phyloP scores from a whole-genome alignment of 2,888 invertebrate species.

The Acholoe squamosa region DNA sequence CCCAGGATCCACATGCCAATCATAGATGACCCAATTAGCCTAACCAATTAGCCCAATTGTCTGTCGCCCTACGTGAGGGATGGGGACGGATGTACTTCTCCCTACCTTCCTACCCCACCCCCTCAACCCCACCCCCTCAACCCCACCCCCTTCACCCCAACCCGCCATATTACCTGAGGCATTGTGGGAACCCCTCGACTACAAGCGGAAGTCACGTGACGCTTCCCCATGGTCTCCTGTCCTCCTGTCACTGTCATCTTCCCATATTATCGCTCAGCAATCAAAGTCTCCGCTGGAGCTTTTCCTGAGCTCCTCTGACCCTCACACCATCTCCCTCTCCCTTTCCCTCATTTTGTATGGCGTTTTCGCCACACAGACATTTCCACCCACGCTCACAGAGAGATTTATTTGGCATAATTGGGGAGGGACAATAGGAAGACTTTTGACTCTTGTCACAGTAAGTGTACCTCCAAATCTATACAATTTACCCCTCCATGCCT shows the following conservation, averaged over 20 bases:
- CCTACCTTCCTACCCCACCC: neutral
- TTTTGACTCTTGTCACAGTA: too few species aligned
- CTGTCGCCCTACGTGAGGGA: neutral
- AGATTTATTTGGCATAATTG: too few species aligned
- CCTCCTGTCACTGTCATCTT: neutral
- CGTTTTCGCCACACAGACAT: neutral
- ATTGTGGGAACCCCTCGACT: neutral
- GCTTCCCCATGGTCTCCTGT: neutral
- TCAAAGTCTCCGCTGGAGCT: neutral
- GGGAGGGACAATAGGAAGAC: too few species aligned
- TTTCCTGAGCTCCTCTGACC: neutral
- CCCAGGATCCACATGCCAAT: neutral
- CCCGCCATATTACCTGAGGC: too few species aligned
- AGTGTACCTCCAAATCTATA: too few species aligned
- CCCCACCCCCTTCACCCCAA: neutral
- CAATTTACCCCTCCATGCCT: too few species aligned
- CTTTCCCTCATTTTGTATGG: too few species aligned
- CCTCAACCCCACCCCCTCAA: neutral
- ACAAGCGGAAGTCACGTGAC: neutral
- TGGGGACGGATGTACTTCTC: too few species aligned
- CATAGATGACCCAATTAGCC: slow-evolving; percentile 29
- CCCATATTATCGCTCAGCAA: slow-evolving; percentile 10
- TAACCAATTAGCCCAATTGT: slow-evolving; percentile 12
- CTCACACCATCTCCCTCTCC: neutral
- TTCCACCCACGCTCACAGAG: neutral